Percentiles rank a stretch among this genome's conserved stretches.
phyloP scores from a whole-genome alignment of 2,113 vertebrate species.

The Lepisosteus osseus region DNA sequence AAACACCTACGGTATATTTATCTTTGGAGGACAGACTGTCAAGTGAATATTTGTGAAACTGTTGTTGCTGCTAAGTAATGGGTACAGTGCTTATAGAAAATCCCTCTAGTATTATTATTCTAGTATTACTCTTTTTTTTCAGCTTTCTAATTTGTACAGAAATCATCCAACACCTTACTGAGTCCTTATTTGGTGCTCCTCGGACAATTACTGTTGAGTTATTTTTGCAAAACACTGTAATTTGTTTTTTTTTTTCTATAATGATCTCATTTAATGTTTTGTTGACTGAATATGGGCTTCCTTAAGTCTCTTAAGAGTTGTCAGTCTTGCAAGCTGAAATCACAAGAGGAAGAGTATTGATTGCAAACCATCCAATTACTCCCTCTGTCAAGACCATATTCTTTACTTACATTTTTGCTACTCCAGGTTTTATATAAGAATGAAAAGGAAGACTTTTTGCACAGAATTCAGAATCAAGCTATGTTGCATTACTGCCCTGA shows the following conservation, averaged over 20 bases:
- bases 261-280: not conserved
- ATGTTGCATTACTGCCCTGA: too few species aligned
- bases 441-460: not conserved
- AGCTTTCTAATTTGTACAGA: not conserved
- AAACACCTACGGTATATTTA: not conserved
- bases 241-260: not conserved
- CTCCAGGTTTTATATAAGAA: not conserved
- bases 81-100: not conserved
- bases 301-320: not conserved
- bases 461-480: too few species aligned
- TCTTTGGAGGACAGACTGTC: slow-evolving; percentile 3
- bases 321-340: not conserved
- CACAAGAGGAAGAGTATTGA: slow-evolving; percentile 1
- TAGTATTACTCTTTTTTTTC: not conserved
- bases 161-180: not conserved
- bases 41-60: not conserved
- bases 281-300: not conserved
- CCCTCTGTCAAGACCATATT: not conserved
- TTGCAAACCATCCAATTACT: not conserved
- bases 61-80: not conserved
- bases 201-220: not conserved
- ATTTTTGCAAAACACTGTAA: not conserved
- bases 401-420: not conserved
- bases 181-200: not conserved
- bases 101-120: not conserved